Conservation (phyloP, 1,140 invertebrate species). For the Antheraea mylitta region DNA sequence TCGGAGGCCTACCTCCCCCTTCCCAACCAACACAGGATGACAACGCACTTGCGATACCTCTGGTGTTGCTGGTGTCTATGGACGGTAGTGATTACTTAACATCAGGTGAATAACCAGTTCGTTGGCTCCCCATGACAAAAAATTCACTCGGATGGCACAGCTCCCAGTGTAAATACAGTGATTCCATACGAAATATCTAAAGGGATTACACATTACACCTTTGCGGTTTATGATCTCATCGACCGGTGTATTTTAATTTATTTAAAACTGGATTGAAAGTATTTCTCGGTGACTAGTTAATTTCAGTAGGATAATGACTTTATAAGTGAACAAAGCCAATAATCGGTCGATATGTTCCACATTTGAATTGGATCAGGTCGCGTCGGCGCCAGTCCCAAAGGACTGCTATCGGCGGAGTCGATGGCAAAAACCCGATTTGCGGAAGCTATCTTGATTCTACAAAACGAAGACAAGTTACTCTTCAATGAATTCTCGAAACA, state of each 20-base stretch:
- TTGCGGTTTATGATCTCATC: background rate
- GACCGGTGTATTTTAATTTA: background rate
- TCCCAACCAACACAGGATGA: too few species aligned
- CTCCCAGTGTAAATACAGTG: constrained; percentile 58
- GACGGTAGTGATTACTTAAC: too few species aligned
- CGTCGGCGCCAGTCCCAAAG: constrained; percentile 42
- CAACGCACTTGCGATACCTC: too few species aligned
- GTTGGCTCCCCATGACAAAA: too few species aligned
- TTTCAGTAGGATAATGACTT: background rate
- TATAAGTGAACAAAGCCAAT: constrained; percentile 8
- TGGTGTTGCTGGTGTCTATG: too few species aligned
- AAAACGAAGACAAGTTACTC: constrained; percentile 58
- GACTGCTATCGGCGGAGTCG: constrained; percentile 37
- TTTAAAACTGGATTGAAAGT: constrained; percentile 9
- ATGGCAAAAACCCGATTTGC: constrained; percentile 52
- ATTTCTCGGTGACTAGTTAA: constrained; percentile 13
- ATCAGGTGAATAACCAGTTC: too few species aligned
- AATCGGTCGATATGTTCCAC: constrained; percentile 29
- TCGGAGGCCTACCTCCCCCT: too few species aligned
- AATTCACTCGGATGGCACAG: constrained; percentile 63
- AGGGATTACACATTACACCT: background rate
- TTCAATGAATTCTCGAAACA: constrained; percentile 60
- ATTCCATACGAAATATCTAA: background rate
- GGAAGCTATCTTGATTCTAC: constrained; percentile 62
- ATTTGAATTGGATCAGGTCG: constrained; percentile 50